Base-by-base conservation (phyloP, 2,888 invertebrate species). In the Chloroclystis v-ata region DNA sequence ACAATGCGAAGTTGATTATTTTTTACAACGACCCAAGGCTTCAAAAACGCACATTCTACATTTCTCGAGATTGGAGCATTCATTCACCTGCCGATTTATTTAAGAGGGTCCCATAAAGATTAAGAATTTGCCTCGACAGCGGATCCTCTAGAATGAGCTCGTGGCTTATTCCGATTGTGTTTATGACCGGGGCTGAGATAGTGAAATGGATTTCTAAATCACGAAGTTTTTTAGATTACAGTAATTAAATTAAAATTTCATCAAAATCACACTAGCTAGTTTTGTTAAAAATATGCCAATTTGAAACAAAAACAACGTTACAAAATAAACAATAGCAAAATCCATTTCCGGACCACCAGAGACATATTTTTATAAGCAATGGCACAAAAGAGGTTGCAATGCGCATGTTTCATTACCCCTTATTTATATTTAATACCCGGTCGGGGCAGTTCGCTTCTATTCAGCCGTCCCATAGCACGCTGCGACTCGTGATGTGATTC, bases 361-460 rank as follows among this genome's bases (percentile, higher is more conserved):
- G 26, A 26, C 26, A 26, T 26, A 8, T 26, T 6, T 6, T 6
- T 26, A 9, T 9, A 26, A 26, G 9, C 9, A 3, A 26, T 8
- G 26, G 2, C 26, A 26, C 9, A 26, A 26, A 6, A 8, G 26
- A 1, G 9, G 1, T 26, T 26, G n/a, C 26, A 26, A 8, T 6
- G 4, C 26, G 26, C 26, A 8, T 6, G 26, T 6, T 26, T 26
- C 8, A 26, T 26, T 6, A 26, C 9, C 9, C 8, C 8, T 26
- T 26, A 33, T 42, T 44, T 48, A 52, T 59, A 59, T 64, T 64
- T 60, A 60, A 55, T 57, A 56, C 56, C 57, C 56, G 49, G 57
- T 46, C 53, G 60, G 59, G 56, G 47, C 32, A 82, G 82, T 81
- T 82, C 77, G 78, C 80, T 83, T 78, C 75, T 75, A 79, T 82